Base-by-base conservation (phyloP, 2,888 invertebrate species). In the Drosophila testacea region DNA sequence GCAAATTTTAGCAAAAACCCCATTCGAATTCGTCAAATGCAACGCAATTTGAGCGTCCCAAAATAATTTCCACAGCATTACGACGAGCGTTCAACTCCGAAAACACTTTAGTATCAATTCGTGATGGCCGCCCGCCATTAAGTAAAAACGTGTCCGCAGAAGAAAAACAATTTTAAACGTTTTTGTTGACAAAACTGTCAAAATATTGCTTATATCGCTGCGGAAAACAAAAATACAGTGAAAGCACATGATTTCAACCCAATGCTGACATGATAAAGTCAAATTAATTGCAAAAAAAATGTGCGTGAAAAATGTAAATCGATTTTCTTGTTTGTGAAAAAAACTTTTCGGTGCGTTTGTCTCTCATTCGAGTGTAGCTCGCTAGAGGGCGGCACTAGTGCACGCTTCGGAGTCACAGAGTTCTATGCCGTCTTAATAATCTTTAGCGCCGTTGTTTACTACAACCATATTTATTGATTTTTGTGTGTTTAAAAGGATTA, bases 101-200 rank as follows among this genome's bases (percentile, higher is more conserved):
- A 90, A 90, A 74, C 67, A 54, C 68, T 83, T 83, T 80, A 77
- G 81, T 78, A 78, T 78, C 79, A 88, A 86, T 71, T 86, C 79
- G 81, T 81, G 77, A 87, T 84, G 83, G 83, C 83, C 88, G 89
- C 84, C 89, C 91, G 91, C 91, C 92, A 92, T 92, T 92, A 89
- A 92, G 92, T 92, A 90, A 91, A 92, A 92, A 92, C 92, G 92
- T 92, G 92, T 90, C 91, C 91, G 86, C 90, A 91, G 87, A 90
- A 78, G 91, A 92, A 91, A 91, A 92, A 90, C 89, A 91, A 90
- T 90, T 90, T 87, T 77, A 73, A 81, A 83, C 84, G 89, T 88
- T 89, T 91, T 84, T 79, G 81, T 83, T 79, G 81, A 79, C 88
- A 81, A 88, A 92, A 88, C 86, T 81, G 76, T 73, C 73, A 64